Evolutionary conservation across 2,797 vertebrate species (phyloP), one percentile per base, ranked within the genome.

Genomic region (Eospalax fontanierii): DNA sequence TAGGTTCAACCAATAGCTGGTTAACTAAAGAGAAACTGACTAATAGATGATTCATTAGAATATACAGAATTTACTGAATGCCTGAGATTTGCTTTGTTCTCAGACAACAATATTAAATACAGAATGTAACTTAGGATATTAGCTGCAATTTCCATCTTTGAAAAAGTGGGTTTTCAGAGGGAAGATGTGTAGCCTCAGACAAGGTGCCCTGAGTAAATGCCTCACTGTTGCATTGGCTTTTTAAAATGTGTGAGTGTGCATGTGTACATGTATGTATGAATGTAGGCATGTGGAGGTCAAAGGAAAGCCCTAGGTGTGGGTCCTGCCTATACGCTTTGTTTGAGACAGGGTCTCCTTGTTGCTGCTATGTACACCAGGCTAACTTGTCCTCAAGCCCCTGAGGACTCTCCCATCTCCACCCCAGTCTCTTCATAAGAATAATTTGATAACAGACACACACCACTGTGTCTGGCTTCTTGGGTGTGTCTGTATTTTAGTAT

Each of bases 61-160:
- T 86, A 75, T 14, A 87, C 38, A 80, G 14, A n/a, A 85, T n/a
- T 89, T 40, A 66, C 21, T 87, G 46, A 95, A 89, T 70, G 59
- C 4, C 50, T 73, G n/a, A 74, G 50, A 66, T 54, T 30, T 68
- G 0, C 61, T 88, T 88, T 59, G 63, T 65, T 88, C 80, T 59
- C 24, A 95, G 16, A 22, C 84, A 94, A 84, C 4, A 35, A n/a
- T 90, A 24, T 33, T 26, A 75, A 84, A 63, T 46, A 66, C 26
- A 68, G 57, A 89, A 86, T 82, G 86, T 68, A 11, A 79, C 28
- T n/a, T 19, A n/a, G 35, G 15, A 3, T 88, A 40, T 90, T 65
- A 83, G 50, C 40, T 73, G 54, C 54, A 92, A 89, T 66, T 66
- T 38, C 59, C 82, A 8, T 81, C 35, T 89, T 90, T 86, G 43